Conservation (phyloP, 1,140 invertebrate species). For the Eriosoma lanigerum region DNA sequence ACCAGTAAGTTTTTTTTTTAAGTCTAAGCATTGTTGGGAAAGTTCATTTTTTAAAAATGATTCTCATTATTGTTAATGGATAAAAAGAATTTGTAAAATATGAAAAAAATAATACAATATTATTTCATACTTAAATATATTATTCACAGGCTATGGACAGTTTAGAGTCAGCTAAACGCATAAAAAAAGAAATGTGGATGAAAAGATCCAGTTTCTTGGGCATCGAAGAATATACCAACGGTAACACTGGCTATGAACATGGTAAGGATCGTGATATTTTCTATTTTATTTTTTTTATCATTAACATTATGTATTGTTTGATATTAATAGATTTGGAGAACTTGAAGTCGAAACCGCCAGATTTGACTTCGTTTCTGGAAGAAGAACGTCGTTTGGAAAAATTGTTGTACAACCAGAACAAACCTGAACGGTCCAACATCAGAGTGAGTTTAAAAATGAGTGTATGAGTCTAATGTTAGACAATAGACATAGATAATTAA, state of each 20-base stretch:
- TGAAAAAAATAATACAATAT: no score
- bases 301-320: neutral
- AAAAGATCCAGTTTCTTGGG: slow-evolving; percentile 84
- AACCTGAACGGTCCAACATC: slow-evolving; percentile 25
- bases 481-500: no score
- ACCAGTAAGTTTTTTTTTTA: slow-evolving; percentile 4
- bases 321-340: slow-evolving; percentile 60
- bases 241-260: slow-evolving; percentile 67
- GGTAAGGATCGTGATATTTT: slow-evolving; percentile 52
- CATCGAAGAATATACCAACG: slow-evolving; percentile 70
- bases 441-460: no score
- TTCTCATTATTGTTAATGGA: no score
- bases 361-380: slow-evolving; percentile 75
- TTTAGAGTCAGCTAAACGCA: slow-evolving; percentile 78
- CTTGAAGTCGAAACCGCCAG: slow-evolving; percentile 70
- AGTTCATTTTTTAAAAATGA: slow-evolving; percentile 24
- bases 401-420: slow-evolving; percentile 62
- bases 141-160: slow-evolving; percentile 55
- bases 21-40: neutral
- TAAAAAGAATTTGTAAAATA: no score
- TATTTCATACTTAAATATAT: no score
- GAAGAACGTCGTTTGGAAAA: slow-evolving; percentile 74
- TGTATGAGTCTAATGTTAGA: no score
- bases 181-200: slow-evolving; percentile 81
- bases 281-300: no score